Conservation (phyloP, 1,140 invertebrate species). For the Anastrepha ludens region DNA sequence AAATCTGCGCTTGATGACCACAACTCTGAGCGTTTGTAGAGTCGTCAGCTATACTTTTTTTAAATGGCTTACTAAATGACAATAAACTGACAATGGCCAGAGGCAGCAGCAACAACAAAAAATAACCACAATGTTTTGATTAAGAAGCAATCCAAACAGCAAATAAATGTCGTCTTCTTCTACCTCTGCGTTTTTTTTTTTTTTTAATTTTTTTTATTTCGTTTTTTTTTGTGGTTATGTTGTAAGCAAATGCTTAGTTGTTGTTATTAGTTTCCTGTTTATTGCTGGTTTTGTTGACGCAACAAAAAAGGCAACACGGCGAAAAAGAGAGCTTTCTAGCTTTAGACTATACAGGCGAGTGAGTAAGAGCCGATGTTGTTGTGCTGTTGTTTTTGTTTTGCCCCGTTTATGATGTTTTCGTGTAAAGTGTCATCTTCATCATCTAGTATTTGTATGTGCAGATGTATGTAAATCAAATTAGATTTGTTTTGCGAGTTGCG, state of each 20-base stretch:
- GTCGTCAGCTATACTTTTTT: conserved; percentile 23
- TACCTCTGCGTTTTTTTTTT: background rate
- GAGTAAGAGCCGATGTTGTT: background rate
- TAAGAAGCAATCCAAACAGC: background rate
- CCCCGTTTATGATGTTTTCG: conserved; percentile 33
- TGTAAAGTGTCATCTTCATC: conserved; percentile 51
- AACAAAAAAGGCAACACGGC: background rate
- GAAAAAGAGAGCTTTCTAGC: background rate
- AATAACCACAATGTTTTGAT: conserved; percentile 21
- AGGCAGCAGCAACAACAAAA: background rate
- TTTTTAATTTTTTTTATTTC: background rate
- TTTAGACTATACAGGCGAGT: background rate
- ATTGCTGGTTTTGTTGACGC: background rate
- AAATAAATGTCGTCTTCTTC: background rate
- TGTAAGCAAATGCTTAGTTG: background rate
- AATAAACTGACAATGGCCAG: conserved; percentile 9
- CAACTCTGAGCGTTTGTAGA: background rate
- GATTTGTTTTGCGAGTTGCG: background rate
- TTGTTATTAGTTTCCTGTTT: conserved; percentile 32
- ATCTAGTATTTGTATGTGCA: background rate
- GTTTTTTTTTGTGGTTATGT: background rate
- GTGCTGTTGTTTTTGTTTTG: background rate
- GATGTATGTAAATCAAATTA: background rate
- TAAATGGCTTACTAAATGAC: conserved; percentile 34
- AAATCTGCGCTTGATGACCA: background rate